A percentile compares a stretch with the other conserved stretches of the same genome.
Conservation (phyloP, 2,113 vertebrate species). For the Dendropsophus ebraccatus region DNA sequence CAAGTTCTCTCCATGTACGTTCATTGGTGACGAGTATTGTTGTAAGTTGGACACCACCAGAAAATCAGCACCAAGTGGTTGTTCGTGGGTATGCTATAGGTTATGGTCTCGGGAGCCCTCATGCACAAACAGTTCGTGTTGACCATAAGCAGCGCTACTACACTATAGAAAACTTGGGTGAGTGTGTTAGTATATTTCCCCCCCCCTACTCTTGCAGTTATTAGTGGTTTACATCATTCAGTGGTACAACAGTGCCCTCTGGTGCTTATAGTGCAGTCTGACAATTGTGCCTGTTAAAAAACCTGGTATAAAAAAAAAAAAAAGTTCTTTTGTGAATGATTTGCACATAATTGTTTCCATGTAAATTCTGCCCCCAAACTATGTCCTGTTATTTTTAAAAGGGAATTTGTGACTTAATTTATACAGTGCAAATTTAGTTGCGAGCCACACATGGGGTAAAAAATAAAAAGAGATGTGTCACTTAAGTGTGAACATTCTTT, state of each 20-base stretch:
- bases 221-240: not conserved
- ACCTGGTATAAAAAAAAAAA: too few relatives aligned
- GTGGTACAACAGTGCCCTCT: constrained; percentile 16
- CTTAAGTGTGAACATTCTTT: too few relatives aligned
- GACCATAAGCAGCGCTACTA: constrained; percentile 98
- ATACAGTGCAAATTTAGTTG: too few relatives aligned
- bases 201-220: not conserved
- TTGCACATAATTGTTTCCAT: too few relatives aligned
- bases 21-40: constrained; percentile 94
- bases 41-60: constrained; percentile 97
- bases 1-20: constrained; percentile 94
- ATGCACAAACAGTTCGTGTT: constrained; percentile 94
- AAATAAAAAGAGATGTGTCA: too few relatives aligned
- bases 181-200: not conserved
- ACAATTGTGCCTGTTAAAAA: too few relatives aligned
- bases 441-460: too few relatives aligned
- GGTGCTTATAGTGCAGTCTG: not conserved
- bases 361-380: too few relatives aligned
- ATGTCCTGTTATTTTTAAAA: too few relatives aligned
- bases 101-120: constrained; percentile 94
- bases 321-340: too few relatives aligned
- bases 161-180: constrained; percentile 94
- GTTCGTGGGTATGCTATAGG: constrained; percentile 93
- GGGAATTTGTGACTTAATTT: too few relatives aligned
- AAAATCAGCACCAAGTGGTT: constrained; percentile 96